These are phyloP conservation scores for Achatina immaculata DNA, from an alignment of 1,140 invertebrate genomes.

Conservation along the genomic window DNA sequence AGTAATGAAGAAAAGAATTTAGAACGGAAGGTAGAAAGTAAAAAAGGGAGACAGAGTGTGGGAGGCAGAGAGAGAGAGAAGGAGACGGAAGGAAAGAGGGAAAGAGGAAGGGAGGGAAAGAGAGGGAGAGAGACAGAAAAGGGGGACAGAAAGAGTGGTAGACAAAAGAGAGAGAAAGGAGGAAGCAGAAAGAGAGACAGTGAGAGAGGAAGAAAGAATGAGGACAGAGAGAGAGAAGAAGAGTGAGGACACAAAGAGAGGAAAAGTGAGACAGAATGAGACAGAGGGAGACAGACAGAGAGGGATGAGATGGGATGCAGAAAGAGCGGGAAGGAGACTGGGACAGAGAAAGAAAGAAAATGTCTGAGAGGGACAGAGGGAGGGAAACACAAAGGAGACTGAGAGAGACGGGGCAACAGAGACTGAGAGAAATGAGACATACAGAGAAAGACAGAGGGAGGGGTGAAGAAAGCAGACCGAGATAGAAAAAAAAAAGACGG, in stretches of 20 bases:
- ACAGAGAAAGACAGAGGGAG: background rate
- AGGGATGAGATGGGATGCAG: too few relatives aligned
- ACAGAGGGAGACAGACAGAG: background rate
- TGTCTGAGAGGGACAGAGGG: background rate
- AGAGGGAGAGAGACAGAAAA: background rate
- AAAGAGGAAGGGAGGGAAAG: conserved; percentile 21
- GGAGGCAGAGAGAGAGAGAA: too few relatives aligned
- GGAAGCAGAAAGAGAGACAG: too few relatives aligned
- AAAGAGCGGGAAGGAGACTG: background rate
- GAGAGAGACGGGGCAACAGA: background rate
- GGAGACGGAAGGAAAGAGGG: too few relatives aligned
- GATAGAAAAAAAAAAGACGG: too few relatives aligned
- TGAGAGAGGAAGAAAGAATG: too few relatives aligned
- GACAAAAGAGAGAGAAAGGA: too few relatives aligned
- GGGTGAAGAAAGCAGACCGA: background rate
- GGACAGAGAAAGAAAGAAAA: too few relatives aligned
- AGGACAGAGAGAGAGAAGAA: too few relatives aligned
- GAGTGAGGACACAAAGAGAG: too few relatives aligned
- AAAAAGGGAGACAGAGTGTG: conserved; percentile 21
- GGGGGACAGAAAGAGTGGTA: too few relatives aligned
- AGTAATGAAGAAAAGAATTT: background rate
- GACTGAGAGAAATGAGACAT: background rate
- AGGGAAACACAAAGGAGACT: background rate
- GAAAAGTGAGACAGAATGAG: too few relatives aligned
- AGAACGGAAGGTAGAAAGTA: background rate